These are phyloP conservation scores for Platycnemis pennipes DNA, from an alignment of 2,888 invertebrate genomes.

Conservation along the genomic window DNA sequence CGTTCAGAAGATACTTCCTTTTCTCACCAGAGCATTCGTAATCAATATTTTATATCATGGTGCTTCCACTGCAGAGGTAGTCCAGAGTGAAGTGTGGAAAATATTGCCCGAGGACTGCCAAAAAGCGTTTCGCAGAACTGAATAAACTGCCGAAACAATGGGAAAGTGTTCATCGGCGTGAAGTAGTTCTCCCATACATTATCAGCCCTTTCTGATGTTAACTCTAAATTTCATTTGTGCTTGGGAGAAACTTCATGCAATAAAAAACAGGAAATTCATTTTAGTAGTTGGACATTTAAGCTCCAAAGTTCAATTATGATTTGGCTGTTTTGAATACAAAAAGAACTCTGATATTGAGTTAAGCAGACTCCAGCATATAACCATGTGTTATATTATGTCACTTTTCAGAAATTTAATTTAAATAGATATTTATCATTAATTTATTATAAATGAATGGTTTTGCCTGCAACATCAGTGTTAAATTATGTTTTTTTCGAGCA, in stretches of 20 bases:
- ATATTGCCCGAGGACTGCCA: background rate
- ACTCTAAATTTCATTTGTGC: too few species aligned
- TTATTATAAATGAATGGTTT: constrained; percentile 27
- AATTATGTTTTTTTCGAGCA: constrained; percentile 42
- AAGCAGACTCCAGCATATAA: too few species aligned
- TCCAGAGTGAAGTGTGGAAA: background rate
- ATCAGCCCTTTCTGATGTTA: too few species aligned
- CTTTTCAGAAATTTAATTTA: constrained; percentile 1
- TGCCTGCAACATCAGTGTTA: background rate
- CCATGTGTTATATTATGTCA: too few species aligned
- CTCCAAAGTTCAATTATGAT: too few species aligned
- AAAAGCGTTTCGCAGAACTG: background rate
- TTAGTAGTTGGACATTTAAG: too few species aligned
- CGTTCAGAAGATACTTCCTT: background rate
- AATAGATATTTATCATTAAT: constrained; percentile 54
- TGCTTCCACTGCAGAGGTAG: background rate
- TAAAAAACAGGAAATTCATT: too few species aligned
- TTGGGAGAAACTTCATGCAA: too few species aligned
- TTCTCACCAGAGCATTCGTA: background rate
- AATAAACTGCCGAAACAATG: background rate
- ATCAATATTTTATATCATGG: background rate
- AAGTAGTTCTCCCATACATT: too few species aligned
- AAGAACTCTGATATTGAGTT: too few species aligned
- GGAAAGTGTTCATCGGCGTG: background rate
- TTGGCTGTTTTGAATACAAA: too few species aligned